phyloP scores from a whole-genome alignment of 2,113 vertebrate species.

The Daboia siamensis region DNA sequence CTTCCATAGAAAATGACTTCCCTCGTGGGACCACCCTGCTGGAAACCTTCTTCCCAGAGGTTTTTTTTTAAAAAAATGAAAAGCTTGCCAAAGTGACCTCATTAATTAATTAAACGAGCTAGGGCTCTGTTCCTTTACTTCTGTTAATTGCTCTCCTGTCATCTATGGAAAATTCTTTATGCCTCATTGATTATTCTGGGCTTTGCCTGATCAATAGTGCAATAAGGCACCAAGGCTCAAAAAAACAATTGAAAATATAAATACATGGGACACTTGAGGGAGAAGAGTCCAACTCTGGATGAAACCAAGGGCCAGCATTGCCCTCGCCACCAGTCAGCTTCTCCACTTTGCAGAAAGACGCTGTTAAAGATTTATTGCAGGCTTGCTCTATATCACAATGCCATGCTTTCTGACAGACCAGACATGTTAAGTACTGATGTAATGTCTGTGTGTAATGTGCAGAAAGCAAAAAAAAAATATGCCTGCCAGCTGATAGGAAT shows the following conservation, averaged over 20 bases:
- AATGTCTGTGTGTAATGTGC: neutral
- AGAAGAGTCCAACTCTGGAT: neutral
- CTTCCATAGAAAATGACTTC: neutral
- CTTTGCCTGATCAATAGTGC: slow-evolving; percentile 57
- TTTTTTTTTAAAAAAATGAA: slow-evolving; percentile 11
- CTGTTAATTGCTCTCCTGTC: slow-evolving; percentile 62
- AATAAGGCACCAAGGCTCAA: slow-evolving; percentile 56
- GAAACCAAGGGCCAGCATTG: neutral
- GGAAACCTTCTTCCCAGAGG: slow-evolving; percentile 35
- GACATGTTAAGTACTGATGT: neutral
- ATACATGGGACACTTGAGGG: slow-evolving; percentile 34
- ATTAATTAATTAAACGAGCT: slow-evolving; percentile 65
- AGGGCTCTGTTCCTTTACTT: slow-evolving; percentile 55
- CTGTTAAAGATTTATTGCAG: rapidly evolving
- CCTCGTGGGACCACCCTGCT: slow-evolving; percentile 42
- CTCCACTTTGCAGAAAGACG: neutral
- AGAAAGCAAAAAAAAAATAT: neutral
- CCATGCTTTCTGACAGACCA: neutral
- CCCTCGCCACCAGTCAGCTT: neutral
- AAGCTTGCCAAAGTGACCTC: slow-evolving; percentile 52
- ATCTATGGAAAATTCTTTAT: slow-evolving; percentile 56
- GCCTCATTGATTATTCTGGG: slow-evolving; percentile 59
- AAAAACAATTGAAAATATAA: slow-evolving; percentile 61
- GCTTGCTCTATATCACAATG: neutral
- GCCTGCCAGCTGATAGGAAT: neutral